Evolutionary conservation across 2,888 invertebrate species (phyloP), one percentile per base, ranked within the genome.

Genomic region (Pseudococcus longispinus): DNA sequence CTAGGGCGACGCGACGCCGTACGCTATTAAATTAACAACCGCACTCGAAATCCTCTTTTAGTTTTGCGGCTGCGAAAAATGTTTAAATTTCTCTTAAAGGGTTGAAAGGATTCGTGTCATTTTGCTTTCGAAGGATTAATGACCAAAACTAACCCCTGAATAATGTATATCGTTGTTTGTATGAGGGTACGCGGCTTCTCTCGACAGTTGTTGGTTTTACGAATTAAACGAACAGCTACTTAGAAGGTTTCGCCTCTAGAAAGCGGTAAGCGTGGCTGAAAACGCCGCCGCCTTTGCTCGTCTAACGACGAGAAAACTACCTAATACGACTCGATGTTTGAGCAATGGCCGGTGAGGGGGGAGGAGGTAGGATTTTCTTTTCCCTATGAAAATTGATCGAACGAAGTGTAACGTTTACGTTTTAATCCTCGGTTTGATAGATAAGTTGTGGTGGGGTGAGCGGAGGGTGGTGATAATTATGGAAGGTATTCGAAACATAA

Each of bases 191-290:
- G 77, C 44, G 77, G 85, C 37, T 70, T 26, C 83, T 23, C 70
- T 85, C 85, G 65, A 65, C 85, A 85, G 85, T 85, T 85, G 85
- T 70, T 65, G 85, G 85, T 85, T 84, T 85, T 85, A 65, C 85
- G 85, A 85, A 85, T 85, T 85, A 85, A 60, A 46, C 13, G 65
- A 65, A 65, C 65, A 65, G 65, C 65, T 65, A 65, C 65, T 65
- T 65, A 65, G 13, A 65, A 65, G 65, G 65, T 65, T 65, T 65
- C 65, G 9, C 26, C 20, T 9, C 23, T 23, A 65, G 26, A 23
- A 23, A 2, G 65, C 13, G 13, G 26, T 65, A 26, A 13, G 65
- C 65, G 51, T 65, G 23, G 26, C 65, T 23, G 1, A 26, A 65
- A 65, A 65, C 26, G 23, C 65, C 9, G 3, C 23, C 51, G 46